Base-by-base conservation (phyloP, 2,888 invertebrate genomes). In the Drosophila percnosoma region DNA sequence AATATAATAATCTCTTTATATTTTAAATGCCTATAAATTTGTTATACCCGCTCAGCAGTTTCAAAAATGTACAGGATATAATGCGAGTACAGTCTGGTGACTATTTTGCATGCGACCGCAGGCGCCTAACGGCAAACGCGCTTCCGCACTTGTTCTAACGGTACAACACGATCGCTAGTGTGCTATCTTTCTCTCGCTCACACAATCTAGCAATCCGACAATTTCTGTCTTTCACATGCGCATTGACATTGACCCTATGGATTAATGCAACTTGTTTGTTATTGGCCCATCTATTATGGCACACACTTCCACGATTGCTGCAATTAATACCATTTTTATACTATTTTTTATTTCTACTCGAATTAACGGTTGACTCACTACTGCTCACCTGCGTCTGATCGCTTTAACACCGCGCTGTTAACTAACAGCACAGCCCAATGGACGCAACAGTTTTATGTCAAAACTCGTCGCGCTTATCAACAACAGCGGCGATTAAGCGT, bases 101-200 rank as follows among this genome's bases (percentile, higher is more conserved):
- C 72, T 78, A 52, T 72, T 83, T 83, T 82, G 65, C 70, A 79
- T 79, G 69, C 65, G 62, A 57, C 21, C 59, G 59, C 27, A 68
- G 66, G 52, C 70, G 66, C 51, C 57, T 87, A 84, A 84, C 84
- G 82, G 87, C 74, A 75, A 75, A 55, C 62, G 40, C 45, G 77
- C 82, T 87, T 84, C 84, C 87, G 84, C 84, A 84, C 84, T 84
- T 87, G 82, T 75, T 70, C 69, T 82, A 82, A 78, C 87, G 82
- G 80, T 87, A 76, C 58, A 57, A 73, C 58, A 59, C 63, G 54
- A 40, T 48, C 60, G 15, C 52, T 58, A 45, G 48, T 51, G 38
- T 33, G 7, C 38, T 40, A 45, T 21, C 51, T 27, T 42, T 49
- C 31, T 27, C 34, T 38, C 18, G 24, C 40, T 48, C 36, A 48